Percentiles rank a stretch among this genome's conserved stretches.
phyloP scores from a whole-genome alignment of 2,113 vertebrate genomes.

The Centrocercus urophasianus region DNA sequence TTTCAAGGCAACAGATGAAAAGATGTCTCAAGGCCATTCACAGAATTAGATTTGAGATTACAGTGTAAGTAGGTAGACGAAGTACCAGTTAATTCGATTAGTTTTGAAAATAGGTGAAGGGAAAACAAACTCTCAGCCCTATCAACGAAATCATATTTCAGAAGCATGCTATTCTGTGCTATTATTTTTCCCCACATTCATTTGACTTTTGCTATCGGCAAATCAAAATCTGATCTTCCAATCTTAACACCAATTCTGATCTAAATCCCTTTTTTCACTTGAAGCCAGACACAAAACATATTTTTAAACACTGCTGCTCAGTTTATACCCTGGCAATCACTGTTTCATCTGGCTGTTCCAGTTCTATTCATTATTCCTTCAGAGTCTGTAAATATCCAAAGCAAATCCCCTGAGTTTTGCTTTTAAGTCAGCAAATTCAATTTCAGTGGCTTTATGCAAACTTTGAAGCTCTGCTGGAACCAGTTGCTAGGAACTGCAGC shows the following conservation, averaged over 20 bases:
- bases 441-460: not conserved
- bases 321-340: not conserved
- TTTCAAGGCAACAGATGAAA: not conserved
- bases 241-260: constrained; percentile 20
- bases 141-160: not conserved
- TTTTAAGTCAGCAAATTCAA: constrained; percentile 31
- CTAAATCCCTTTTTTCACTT: constrained; percentile 42
- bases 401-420: not conserved
- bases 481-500: not conserved
- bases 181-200: not conserved
- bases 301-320: constrained; percentile 7
- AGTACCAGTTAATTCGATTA: constrained; percentile 47
- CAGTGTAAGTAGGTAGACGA: not conserved
- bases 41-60: constrained; percentile 48
- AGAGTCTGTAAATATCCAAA: not conserved
- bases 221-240: constrained; percentile 20
- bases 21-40: constrained; percentile 20
- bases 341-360: not conserved
- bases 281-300: not conserved
- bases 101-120: constrained; percentile 34
- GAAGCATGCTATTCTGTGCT: not conserved
- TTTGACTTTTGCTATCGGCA: constrained; percentile 29
- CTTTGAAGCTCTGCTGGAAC: not conserved
- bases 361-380: not conserved
- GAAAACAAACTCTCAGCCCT: not conserved